Conservation (phyloP, 1,140 invertebrate genomes). For the Thalassaphorura encarpata region DNA sequence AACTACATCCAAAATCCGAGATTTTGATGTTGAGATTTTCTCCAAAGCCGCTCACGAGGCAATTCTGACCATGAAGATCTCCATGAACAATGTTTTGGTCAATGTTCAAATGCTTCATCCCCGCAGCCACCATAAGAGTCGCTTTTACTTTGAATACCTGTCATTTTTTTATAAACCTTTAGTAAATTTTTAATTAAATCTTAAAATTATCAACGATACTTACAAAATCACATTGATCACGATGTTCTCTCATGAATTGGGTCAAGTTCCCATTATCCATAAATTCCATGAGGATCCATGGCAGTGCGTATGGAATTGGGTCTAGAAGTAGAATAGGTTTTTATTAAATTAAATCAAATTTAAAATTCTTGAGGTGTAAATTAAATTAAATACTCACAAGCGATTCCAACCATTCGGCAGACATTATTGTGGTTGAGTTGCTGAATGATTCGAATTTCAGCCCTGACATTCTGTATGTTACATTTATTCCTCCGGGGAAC, state of each 20-base stretch:
- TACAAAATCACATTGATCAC: neutral
- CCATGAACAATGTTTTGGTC: neutral
- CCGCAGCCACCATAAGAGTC: neutral
- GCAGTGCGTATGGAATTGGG: neutral
- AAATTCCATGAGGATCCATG: neutral
- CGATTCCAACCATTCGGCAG: neutral
- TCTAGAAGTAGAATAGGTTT: neutral
- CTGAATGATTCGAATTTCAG: too few relatives aligned
- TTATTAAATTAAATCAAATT: neutral
- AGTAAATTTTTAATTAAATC: neutral
- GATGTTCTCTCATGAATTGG: neutral
- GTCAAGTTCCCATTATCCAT: neutral
- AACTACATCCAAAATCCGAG: neutral
- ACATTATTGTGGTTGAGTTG: neutral
- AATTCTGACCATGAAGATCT: neutral
- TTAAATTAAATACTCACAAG: neutral
- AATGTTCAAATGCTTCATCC: neutral
- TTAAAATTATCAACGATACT: neutral
- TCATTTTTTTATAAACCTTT: neutral
- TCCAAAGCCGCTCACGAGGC: neutral
- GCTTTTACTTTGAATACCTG: neutral
- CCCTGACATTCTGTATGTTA: neutral
- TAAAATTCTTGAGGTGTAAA: neutral
- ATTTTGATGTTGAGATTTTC: neutral
- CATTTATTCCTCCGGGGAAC: neutral